Conservation (phyloP, 2,797 vertebrate species). For the Botia kubotai region DNA sequence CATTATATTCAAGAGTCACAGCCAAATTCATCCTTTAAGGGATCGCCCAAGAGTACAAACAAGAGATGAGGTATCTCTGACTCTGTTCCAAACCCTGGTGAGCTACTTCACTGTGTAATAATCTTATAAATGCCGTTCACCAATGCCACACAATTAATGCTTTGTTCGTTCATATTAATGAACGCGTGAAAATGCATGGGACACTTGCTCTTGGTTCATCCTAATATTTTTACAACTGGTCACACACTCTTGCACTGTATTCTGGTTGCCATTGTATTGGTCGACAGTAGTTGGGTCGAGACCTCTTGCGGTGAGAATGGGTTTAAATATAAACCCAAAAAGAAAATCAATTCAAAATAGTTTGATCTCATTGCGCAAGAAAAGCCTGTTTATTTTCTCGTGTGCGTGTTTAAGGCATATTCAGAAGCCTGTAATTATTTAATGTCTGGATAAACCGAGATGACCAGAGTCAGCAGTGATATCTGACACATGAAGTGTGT, state of each 20-base stretch:
- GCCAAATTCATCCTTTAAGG: constrained; percentile 32
- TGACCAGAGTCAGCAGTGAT: not conserved
- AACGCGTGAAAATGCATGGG: too few species aligned
- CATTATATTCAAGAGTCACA: constrained; percentile 28
- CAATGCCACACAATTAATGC: not conserved
- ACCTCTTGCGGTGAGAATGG: constrained; percentile 12
- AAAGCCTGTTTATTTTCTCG: not conserved
- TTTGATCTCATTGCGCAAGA: not conserved
- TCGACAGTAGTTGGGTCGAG: constrained; percentile 19
- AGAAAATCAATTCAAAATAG: not conserved
- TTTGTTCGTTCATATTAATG: not conserved
- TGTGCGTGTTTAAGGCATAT: not conserved
- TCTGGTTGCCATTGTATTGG: constrained; percentile 15
- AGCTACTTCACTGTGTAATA: not conserved
- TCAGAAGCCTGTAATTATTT: not conserved
- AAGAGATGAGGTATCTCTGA: not conserved
- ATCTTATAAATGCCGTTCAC: not conserved
- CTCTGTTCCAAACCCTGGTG: not conserved
- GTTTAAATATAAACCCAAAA: constrained; percentile 33
- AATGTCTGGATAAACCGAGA: not conserved
- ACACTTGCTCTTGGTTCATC: too few species aligned
- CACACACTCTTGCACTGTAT: not conserved
- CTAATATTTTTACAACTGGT: not conserved
- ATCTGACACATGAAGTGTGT: constrained; percentile 40
- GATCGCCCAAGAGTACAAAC: not conserved